Base-by-base conservation (phyloP, 2,888 invertebrate genomes). In the Drosophila percnosoma region DNA sequence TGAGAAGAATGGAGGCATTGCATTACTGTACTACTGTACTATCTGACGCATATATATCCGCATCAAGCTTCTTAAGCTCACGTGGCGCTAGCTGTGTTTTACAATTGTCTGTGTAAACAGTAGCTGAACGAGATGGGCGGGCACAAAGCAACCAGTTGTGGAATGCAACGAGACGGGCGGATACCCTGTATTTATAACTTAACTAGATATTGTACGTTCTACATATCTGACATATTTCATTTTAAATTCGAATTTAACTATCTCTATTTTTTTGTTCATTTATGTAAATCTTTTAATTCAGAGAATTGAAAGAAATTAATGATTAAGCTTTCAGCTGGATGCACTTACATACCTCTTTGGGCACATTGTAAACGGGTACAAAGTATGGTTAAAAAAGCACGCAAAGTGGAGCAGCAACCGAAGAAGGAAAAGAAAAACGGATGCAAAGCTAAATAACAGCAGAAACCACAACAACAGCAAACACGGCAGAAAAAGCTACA, bases 31-130 rank as follows among this genome's bases (percentile, higher is more conserved):
- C 73, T 68, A 68, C 73, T 77, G 75, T 79, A 33, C 53, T 51
- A 60, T 51, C 24, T 53, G 53, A 61, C 53, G 64, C 52, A 54
- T 66, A 60, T 24, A 10, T 10, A 18, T 4, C 36, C 34, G 63
- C 60, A 65, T 60, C 68, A 57, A 63, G 45, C 63, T 69, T 68
- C 80, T 64, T 66, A 80, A 80, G 72, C 77, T 76, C 66, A 73
- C 64, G 81, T 73, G 67, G 68, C 66, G 64, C 68, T 64, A 40
- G 81, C 69, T 76, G 73, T 76, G 77, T 78, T 78, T 76, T 64
- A 80, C 78, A 73, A 76, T 76, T 76, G 81, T 80, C 78, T 76
- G 72, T 67, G 61, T 68, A 75, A 68, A 76, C 66, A 72, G 64
- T 60, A 74, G 57, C 42, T 49, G 71, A 53, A 60, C 57, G 67